Evolutionary conservation across 2,113 vertebrate species (phyloP).

Genomic region (Neogale vison): DNA sequence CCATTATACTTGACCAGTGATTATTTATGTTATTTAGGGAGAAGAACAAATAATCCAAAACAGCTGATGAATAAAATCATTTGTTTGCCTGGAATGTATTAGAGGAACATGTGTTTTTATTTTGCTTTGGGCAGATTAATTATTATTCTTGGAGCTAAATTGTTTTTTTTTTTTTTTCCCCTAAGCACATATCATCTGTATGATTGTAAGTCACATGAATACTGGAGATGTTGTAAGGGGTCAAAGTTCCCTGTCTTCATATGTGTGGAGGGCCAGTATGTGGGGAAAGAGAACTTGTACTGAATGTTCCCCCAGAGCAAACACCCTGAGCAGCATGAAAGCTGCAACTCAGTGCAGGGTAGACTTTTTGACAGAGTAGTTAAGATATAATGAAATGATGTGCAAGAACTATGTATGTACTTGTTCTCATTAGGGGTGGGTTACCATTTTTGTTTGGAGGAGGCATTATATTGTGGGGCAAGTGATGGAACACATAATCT

Average conservation of each 20-base stretch:
- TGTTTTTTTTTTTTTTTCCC: not conserved
- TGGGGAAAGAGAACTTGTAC: not conserved
- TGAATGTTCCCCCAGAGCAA: not conserved
- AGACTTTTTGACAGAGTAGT: not conserved
- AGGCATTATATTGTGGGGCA: not conserved
- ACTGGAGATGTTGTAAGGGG: not conserved
- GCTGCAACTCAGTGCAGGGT: not conserved
- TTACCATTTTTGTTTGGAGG: not conserved
- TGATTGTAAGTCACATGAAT: not conserved
- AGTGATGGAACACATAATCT: not conserved
- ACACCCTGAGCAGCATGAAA: not conserved
- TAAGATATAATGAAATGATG: not conserved
- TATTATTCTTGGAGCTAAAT: not conserved
- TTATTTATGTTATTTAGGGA: not conserved
- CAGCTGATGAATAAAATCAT: not conserved
- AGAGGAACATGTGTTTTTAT: conserved; percentile 22
- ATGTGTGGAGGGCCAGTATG: not conserved
- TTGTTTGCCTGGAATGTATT: conserved; percentile 35
- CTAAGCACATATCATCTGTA: not conserved
- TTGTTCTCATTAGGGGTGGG: not conserved
- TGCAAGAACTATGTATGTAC: not conserved
- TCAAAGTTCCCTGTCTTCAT: not conserved
- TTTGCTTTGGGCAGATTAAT: conserved; percentile 4
- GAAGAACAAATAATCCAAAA: conserved; percentile 35
- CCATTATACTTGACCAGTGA: not conserved